phyloP scores from a whole-genome alignment of 37 sponge, comb jelly and placozoan genomes.

The Chondrosia reniformis region DNA sequence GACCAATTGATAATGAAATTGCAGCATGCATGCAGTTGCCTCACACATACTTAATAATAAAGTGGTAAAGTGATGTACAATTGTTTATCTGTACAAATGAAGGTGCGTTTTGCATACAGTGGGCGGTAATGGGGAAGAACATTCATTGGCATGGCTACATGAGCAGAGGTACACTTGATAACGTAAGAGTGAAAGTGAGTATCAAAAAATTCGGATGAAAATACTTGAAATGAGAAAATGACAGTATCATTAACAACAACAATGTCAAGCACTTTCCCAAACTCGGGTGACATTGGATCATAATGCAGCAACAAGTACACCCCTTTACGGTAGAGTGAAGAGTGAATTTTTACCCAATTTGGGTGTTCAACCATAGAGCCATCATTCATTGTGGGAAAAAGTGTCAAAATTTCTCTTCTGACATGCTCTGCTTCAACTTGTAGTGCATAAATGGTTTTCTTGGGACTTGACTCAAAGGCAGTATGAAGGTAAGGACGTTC shows the following conservation, averaged over 20 bases:
- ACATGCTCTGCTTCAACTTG: slow-evolving; percentile 8
- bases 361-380: not conserved
- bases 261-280: slow-evolving; percentile 1
- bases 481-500: not conserved
- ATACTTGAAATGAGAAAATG: not conserved
- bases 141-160: not conserved
- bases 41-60: not conserved
- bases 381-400: not conserved
- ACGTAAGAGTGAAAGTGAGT: not conserved
- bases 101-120: not conserved
- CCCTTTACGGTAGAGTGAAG: not conserved
- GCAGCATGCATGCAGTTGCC: not conserved
- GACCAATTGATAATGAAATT: not conserved
- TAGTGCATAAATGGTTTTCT: not conserved
- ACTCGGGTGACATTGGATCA: not conserved
- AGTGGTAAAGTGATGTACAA: not conserved
- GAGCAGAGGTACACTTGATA: not conserved
- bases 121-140: not conserved
- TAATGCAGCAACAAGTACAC: not conserved
- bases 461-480: slow-evolving; percentile 18
- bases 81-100: not conserved
- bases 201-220: not conserved
- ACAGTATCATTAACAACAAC: slow-evolving; percentile 5
- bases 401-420: not conserved
- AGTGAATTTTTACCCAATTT: not conserved